Base-by-base conservation (phyloP, 2,888 invertebrate species). In the Choristoneura rosaceana region DNA sequence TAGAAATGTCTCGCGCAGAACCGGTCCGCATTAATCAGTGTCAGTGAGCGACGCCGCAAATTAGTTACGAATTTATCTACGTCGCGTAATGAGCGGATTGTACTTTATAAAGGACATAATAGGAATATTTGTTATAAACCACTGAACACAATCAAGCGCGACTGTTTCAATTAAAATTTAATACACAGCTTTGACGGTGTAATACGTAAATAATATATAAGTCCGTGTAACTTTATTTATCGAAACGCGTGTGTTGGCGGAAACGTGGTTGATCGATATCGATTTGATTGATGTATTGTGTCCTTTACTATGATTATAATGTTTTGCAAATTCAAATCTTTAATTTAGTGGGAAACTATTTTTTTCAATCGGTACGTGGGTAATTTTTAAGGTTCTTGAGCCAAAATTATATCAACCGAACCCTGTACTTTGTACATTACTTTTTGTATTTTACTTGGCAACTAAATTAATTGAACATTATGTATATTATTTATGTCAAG, bases 71-170 rank as follows among this genome's bases (percentile, higher is more conserved):
- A 71, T 71, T 68, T 71, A 68, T 71, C 71, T 71, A 68, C 68
- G 71, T 71, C 71, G 71, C 71, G 71, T 71, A 71, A 71, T 71
- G 71, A 71, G 71, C 71, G 71, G 68, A 68, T 68, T 71, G 71
- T 71, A 68, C 68, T 71, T 71, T 62, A 71, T 71, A 68, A 68
- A 71, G 58, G 68, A 68, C 67, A 71, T 71, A 62, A 68, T 68
- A 63, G 68, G 58, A 68, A 71, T 71, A 71, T 71, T 71, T 71
- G 61, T 68, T 25, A 71, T 68, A 55, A 62, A 68, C 68, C 71
- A 68, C 63, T 63, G 47, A 63, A 71, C 68, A 68, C 38, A 71
- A 63, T 71, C 71, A 67, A 67, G 55, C 62, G 45, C 14, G 55
- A n/a, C 45, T 60, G 65, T 47, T 61, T 67, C 45, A 71, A 62